Conservation (phyloP, 2,888 invertebrate species). For the Elysia crispata region DNA sequence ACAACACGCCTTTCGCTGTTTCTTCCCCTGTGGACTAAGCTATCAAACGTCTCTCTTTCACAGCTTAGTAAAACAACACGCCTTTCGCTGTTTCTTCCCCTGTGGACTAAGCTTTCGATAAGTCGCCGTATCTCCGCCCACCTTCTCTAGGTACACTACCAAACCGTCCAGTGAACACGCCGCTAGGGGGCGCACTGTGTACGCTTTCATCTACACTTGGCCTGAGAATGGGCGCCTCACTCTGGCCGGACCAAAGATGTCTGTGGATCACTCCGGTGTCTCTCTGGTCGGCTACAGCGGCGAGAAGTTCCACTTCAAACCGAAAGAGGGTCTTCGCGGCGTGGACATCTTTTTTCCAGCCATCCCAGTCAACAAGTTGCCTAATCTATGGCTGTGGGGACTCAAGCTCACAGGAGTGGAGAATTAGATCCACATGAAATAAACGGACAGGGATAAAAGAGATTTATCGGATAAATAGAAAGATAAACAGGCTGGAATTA, state of each 20-base stretch:
- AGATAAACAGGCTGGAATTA: too few relatives aligned
- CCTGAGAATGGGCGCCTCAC: constrained; percentile 81
- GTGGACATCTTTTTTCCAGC: constrained; percentile 66
- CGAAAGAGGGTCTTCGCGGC: constrained; percentile 51
- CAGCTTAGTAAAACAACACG: constrained; percentile 70
- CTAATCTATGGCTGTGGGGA: constrained; percentile 72
- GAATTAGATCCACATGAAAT: too few relatives aligned
- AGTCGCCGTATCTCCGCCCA: too few relatives aligned
- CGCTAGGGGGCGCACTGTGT: constrained; percentile 78
- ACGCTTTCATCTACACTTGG: constrained; percentile 85
- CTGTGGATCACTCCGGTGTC: constrained; percentile 75
- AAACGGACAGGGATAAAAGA: too few relatives aligned
- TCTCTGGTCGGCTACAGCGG: constrained; percentile 79
- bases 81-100: too few relatives aligned
- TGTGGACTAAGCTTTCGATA: constrained; percentile 42
- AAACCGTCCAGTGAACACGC: too few relatives aligned
- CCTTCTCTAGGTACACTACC: constrained; percentile 66
- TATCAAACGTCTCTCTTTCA: neutral
- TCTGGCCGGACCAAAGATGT: constrained; percentile 78
- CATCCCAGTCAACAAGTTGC: constrained; percentile 64
- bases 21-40: constrained; percentile 43
- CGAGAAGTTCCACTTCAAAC: constrained; percentile 51
- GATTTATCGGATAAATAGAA: too few relatives aligned
- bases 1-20: too few relatives aligned
- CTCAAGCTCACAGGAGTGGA: constrained; percentile 66